Percentiles rank a stretch among this genome's conserved stretches.
phyloP scores from a whole-genome alignment of 1,140 invertebrate species.

The Brachionus sp. region DNA sequence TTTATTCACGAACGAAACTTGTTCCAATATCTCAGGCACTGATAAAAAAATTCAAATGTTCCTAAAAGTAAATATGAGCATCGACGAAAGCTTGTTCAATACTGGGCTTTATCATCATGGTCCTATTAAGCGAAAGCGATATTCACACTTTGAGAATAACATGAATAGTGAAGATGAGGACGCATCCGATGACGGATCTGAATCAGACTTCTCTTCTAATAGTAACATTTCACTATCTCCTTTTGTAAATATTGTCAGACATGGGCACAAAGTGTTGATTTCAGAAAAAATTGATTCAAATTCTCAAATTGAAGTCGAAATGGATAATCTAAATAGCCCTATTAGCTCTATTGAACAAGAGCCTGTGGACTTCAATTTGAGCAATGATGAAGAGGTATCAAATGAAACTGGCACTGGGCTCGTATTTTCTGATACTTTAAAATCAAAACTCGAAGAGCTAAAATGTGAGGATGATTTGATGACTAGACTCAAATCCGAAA shows the following conservation, averaged over 20 bases:
- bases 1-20: background rate
- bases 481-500: background rate
- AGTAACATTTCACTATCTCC: background rate
- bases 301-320: background rate
- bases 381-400: background rate
- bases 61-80: conserved; percentile 11
- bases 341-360: background rate
- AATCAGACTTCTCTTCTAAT: background rate
- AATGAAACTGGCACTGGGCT: background rate
- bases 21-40: background rate
- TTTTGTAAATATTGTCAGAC: background rate
- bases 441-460: background rate
- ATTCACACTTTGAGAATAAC: background rate
- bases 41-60: background rate
- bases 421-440: background rate
- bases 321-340: background rate
- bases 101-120: background rate
- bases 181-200: background rate
- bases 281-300: background rate
- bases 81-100: conserved; percentile 9
- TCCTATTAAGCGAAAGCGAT: background rate
- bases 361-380: background rate
- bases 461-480: background rate
- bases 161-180: conserved; percentile 3
- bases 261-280: background rate